These are phyloP conservation scores for Matsumurasca onukii DNA, from an alignment of 1,140 invertebrate species.

Conservation along the genomic window DNA sequence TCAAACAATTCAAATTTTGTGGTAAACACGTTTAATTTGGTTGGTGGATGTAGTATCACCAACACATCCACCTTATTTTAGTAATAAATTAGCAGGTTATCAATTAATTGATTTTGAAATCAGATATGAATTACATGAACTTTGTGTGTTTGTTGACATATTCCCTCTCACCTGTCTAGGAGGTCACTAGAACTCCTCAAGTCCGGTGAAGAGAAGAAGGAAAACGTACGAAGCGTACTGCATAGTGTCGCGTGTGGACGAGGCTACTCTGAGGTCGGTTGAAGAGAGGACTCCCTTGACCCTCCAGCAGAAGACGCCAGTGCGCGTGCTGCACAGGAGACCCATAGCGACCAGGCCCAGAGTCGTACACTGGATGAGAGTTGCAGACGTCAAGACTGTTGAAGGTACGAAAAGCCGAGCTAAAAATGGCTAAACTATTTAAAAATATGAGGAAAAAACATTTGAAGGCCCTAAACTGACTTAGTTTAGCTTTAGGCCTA, in stretches of 20 bases:
- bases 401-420: slow-evolving; percentile 3
- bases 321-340: slow-evolving; percentile 82
- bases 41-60: no score
- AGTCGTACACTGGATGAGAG: slow-evolving; percentile 61
- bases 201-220: slow-evolving; percentile 80
- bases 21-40: no score
- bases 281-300: slow-evolving; percentile 50
- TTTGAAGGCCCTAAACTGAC: no score
- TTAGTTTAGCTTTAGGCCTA: no score
- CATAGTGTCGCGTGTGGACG: slow-evolving; percentile 51
- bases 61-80: no score
- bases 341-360: slow-evolving; percentile 65
- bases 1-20: no score
- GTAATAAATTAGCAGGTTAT: no score
- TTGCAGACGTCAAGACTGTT: slow-evolving; percentile 45
- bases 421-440: slow-evolving; percentile 27
- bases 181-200: slow-evolving; percentile 73
- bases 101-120: no score
- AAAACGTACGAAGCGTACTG: slow-evolving; percentile 85
- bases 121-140: no score
- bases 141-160: no score
- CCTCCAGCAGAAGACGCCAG: slow-evolving; percentile 74
- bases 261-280: slow-evolving; percentile 54
- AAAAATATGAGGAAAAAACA: no score
- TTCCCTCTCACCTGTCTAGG: no score